These are phyloP conservation scores for Trypoxylus dichotomus DNA, from an alignment of 1,140 invertebrate species.

Conservation along the genomic window DNA sequence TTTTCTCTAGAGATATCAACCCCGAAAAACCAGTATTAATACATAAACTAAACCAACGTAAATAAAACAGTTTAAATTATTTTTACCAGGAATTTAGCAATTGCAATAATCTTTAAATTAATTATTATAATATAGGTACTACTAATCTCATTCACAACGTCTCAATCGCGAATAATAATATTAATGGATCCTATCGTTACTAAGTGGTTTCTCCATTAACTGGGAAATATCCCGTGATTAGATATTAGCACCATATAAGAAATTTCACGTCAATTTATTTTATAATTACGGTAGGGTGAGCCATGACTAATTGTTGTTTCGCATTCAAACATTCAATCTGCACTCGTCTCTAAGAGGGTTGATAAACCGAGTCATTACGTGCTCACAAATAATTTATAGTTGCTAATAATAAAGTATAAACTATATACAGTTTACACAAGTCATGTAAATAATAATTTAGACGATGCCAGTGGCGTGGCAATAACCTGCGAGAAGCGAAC, in stretches of 20 bases:
- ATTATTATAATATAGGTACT: no score
- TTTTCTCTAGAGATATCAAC: no score
- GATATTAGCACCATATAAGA: background rate
- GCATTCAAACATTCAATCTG: background rate
- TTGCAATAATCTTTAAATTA: no score
- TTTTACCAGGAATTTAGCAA: no score
- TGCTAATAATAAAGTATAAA: background rate
- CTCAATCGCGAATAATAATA: no score
- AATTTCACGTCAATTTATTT: slow-evolving; percentile 11
- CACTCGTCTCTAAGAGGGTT: background rate
- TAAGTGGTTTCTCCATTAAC: background rate
- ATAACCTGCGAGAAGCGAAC: slow-evolving; percentile 2
- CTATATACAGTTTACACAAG: background rate
- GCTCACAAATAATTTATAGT: background rate
- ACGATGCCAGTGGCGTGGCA: background rate
- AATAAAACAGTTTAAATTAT: no score
- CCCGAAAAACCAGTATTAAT: no score
- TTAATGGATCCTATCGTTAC: background rate
- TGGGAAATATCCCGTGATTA: background rate
- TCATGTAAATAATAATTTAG: slow-evolving; percentile 29
- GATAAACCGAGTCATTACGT: background rate
- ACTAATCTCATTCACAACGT: no score
- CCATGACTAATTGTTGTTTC: background rate
- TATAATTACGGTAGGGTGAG: background rate
- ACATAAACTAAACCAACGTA: no score